A percentile compares a stretch with the other conserved stretches of the same genome.
Conservation (phyloP, 2,113 vertebrate species). For the Ceyx melanurus region DNA sequence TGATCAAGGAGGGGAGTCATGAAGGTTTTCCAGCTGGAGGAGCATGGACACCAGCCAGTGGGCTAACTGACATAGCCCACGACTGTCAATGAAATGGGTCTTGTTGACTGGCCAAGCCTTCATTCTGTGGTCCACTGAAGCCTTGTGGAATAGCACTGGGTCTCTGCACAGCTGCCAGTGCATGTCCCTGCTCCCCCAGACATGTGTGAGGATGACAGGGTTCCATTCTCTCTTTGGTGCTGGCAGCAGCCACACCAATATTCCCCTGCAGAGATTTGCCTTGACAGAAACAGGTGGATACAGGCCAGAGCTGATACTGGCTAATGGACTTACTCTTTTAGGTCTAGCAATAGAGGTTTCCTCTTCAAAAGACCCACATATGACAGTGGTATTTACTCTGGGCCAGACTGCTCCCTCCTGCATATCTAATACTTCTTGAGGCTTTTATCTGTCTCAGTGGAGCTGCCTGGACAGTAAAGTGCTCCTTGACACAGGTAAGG, state of each 20-base stretch:
- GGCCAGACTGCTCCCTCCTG: not conserved
- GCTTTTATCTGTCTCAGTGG: not conserved
- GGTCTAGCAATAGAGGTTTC: not conserved
- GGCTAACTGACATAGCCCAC: not conserved
- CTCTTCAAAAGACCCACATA: not conserved
- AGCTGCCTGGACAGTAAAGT: not conserved
- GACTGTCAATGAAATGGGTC: accelerated
- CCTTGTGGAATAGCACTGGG: accelerated
- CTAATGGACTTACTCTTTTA: not conserved
- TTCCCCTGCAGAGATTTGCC: accelerated
- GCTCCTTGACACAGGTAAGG: not conserved
- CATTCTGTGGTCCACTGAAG: not conserved
- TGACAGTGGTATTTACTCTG: not conserved
- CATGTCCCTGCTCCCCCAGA: not conserved
- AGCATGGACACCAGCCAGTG: not conserved
- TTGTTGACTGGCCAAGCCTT: not conserved
- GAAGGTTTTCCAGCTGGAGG: not conserved
- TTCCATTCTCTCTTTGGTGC: not conserved
- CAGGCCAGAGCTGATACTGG: not conserved
- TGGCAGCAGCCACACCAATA: not conserved
- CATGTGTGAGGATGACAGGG: not conserved
- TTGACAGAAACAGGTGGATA: not conserved
- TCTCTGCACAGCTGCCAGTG: not conserved
- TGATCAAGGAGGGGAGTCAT: not conserved
- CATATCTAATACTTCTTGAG: not conserved